phyloP scores from a whole-genome alignment of 2,888 invertebrate species.

The Malthinus flaveolus region DNA sequence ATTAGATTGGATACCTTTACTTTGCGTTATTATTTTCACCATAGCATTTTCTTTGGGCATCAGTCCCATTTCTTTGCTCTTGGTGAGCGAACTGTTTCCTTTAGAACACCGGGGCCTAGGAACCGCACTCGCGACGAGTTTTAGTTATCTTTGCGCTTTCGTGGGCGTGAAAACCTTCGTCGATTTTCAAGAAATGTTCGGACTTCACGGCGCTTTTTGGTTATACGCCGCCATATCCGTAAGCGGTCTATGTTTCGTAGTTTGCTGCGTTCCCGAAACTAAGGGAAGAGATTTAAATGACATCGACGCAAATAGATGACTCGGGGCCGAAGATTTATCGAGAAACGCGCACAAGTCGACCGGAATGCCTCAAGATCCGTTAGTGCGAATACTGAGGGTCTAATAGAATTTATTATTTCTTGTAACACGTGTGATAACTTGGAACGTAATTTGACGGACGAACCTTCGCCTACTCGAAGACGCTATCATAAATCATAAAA shows the following conservation, averaged over 20 bases:
- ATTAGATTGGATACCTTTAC: constrained; percentile 80
- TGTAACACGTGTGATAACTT: not conserved
- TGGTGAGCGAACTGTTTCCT: constrained; percentile 83
- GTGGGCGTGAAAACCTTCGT: constrained; percentile 85
- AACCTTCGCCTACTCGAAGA: no score
- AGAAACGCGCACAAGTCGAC: constrained; percentile 27
- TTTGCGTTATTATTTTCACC: constrained; percentile 82
- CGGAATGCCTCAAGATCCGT: constrained; percentile 19
- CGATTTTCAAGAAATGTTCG: constrained; percentile 74
- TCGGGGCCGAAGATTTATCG: constrained; percentile 15
- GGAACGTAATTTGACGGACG: no score
- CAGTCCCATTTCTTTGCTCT: constrained; percentile 84
- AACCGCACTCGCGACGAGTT: constrained; percentile 82
- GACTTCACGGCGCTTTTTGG: constrained; percentile 86
- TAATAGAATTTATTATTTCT: constrained; percentile 6
- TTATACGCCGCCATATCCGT: constrained; percentile 83
- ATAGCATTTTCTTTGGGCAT: constrained; percentile 86
- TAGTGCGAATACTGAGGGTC: constrained; percentile 22
- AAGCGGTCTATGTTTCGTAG: constrained; percentile 80
- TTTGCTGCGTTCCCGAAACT: constrained; percentile 87
- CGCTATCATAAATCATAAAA: no score
- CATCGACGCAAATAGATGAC: constrained; percentile 69
- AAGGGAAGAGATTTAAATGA: constrained; percentile 88
- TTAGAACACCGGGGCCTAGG: constrained; percentile 84
- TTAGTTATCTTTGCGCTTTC: constrained; percentile 86